A percentile compares a stretch with the other conserved stretches of the same genome.
Conservation (phyloP, 2,797 vertebrate species). For the Trematomus bernacchii region DNA sequence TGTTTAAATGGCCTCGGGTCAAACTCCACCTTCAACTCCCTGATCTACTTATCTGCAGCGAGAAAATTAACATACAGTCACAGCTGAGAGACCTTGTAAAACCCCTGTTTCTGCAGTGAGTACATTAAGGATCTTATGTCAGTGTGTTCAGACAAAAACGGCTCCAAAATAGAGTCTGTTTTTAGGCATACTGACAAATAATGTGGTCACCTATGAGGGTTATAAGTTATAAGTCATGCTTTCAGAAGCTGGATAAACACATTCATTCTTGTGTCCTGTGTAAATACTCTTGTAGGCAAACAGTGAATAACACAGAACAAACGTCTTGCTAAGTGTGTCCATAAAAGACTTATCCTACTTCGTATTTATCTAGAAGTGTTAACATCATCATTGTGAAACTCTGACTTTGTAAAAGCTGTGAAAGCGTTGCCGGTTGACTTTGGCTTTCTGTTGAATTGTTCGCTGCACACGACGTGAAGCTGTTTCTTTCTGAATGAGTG, state of each 20-base stretch:
- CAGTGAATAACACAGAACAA: neutral
- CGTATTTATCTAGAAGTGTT: neutral
- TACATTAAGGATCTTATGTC: neutral
- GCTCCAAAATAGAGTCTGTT: neutral
- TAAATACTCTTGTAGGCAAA: neutral
- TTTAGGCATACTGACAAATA: too few species aligned
- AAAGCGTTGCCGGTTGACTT: neutral
- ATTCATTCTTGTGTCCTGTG: neutral
- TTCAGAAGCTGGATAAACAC: neutral
- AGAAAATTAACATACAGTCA: slow-evolving; percentile 60
- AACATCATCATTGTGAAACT: slow-evolving; percentile 3
- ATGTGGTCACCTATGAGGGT: too few species aligned
- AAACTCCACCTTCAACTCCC: slow-evolving; percentile 61
- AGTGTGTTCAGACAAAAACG: too few species aligned
- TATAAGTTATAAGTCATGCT: neutral
- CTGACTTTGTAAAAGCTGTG: neutral
- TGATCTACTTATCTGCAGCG: slow-evolving; percentile 57
- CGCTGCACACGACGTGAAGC: neutral
- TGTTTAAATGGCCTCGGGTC: slow-evolving; percentile 42
- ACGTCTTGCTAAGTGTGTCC: too few species aligned
- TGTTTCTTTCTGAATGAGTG: slow-evolving; percentile 31
- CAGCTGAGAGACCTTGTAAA: slow-evolving; percentile 19
- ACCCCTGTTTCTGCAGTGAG: too few species aligned
- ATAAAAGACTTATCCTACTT: neutral
- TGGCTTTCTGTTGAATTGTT: too few species aligned